Percentiles rank a stretch among this genome's conserved stretches.
Conservation (phyloP, 2,113 vertebrate genomes). For the Perognathus longimembris region DNA sequence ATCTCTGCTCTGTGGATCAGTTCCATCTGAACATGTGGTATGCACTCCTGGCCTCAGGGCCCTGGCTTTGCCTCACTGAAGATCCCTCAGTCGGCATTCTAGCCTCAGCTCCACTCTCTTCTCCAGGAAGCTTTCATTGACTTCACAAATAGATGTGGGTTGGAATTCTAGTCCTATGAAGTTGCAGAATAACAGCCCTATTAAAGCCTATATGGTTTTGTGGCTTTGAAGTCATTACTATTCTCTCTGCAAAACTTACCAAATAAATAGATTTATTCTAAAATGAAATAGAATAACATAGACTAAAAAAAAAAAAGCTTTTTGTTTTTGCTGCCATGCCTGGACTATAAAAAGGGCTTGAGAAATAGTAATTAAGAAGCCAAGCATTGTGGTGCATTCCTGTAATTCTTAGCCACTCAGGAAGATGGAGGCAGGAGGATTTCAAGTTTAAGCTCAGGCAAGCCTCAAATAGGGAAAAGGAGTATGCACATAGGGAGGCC, state of each 20-base stretch:
- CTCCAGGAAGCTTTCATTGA: background rate
- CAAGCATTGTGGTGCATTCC: no score
- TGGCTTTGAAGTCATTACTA: background rate
- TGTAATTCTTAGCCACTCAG: no score
- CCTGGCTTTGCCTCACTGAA: background rate
- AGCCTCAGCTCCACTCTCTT: background rate
- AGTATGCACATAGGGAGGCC: background rate
- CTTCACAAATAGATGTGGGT: background rate
- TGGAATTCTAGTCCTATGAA: background rate
- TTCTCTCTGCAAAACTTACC: background rate
- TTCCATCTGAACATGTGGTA: background rate
- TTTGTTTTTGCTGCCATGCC: no score
- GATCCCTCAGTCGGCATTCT: background rate
- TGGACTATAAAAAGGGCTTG: no score
- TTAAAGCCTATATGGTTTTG: no score
- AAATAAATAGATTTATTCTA: background rate
- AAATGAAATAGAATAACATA: background rate
- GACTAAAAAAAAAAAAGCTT: background rate
- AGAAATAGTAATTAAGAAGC: no score
- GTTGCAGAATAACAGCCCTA: no score
- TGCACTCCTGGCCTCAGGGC: background rate
- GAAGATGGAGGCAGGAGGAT: no score
- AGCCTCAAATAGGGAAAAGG: background rate
- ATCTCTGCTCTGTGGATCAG: background rate
- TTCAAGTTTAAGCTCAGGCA: no score